Conservation (phyloP, 2,888 invertebrate species). For the Urechis unicinctus region DNA sequence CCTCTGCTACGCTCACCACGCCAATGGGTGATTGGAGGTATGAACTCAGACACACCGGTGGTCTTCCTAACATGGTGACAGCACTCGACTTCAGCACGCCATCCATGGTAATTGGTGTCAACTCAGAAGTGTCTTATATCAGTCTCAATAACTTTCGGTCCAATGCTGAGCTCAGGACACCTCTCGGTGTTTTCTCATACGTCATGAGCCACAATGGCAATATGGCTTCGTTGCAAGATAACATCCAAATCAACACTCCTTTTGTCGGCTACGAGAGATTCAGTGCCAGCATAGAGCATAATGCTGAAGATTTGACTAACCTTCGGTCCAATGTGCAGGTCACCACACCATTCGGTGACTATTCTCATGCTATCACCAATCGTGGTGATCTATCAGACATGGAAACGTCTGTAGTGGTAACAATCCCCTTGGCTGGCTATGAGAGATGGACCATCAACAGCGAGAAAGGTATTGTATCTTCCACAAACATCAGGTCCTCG, state of each 20-base stretch:
- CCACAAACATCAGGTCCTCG: too few species aligned
- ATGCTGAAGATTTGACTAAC: neutral
- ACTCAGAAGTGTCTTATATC: neutral
- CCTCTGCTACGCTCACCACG: neutral
- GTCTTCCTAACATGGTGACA: conserved; percentile 10
- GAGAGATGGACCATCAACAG: too few species aligned
- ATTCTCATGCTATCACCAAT: too few species aligned
- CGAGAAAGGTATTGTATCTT: too few species aligned
- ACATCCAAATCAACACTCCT: conserved; percentile 8
- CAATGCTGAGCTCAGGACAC: neutral
- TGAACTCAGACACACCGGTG: neutral
- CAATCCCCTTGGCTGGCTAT: neutral
- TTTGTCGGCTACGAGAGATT: conserved; percentile 13
- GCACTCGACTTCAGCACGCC: neutral
- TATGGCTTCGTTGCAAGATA: conserved; percentile 10
- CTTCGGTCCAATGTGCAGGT: neutral
- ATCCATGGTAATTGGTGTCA: neutral
- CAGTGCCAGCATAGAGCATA: conserved; percentile 2
- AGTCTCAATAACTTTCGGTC: neutral
- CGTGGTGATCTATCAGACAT: neutral
- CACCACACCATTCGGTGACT: conserved; percentile 2
- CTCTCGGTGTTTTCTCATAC: neutral
- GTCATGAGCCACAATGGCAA: conserved; percentile 12
- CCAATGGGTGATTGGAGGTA: neutral
- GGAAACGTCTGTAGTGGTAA: neutral